Percentiles rank a stretch among this genome's conserved stretches.
Conservation (phyloP, 2,797 vertebrate species). For the Natrix natrix region DNA sequence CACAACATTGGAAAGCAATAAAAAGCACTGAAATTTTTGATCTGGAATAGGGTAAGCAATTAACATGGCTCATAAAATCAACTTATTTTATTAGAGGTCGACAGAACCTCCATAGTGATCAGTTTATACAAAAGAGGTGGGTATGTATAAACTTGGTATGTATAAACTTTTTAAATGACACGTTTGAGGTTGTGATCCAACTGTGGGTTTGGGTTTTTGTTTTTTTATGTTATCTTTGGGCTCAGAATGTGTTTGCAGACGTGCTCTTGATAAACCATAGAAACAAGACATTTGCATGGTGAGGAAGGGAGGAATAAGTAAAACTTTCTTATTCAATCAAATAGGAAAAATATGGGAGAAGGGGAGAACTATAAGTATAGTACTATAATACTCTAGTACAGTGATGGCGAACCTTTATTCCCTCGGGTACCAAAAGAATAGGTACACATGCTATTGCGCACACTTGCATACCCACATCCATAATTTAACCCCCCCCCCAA, state of each 20-base stretch:
- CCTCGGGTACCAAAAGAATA: no score
- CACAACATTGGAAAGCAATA: not conserved
- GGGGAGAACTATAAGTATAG: not conserved
- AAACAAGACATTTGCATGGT: not conserved
- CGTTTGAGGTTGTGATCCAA: not conserved
- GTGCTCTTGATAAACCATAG: not conserved
- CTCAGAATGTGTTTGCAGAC: not conserved
- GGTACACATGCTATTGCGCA: no score
- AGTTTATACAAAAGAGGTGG: not conserved
- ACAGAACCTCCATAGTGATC: not conserved
- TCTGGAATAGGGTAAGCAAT: not conserved
- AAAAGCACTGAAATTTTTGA: not conserved
- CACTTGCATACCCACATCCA: no score
- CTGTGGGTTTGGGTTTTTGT: not conserved
- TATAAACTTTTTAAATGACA: not conserved
- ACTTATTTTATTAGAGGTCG: not conserved
- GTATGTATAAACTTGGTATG: not conserved
- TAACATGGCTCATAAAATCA: not conserved
- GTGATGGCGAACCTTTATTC: no score
- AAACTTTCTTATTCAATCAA: not conserved
- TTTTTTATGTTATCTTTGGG: not conserved
- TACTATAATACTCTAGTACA: not conserved
- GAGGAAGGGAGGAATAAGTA: not conserved
- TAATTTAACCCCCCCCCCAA: no score
- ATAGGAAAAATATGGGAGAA: not conserved